A percentile compares a stretch with the other conserved stretches of the same genome.
Conservation (phyloP, 2,113 vertebrate genomes). For the Eolophus roseicapilla region DNA sequence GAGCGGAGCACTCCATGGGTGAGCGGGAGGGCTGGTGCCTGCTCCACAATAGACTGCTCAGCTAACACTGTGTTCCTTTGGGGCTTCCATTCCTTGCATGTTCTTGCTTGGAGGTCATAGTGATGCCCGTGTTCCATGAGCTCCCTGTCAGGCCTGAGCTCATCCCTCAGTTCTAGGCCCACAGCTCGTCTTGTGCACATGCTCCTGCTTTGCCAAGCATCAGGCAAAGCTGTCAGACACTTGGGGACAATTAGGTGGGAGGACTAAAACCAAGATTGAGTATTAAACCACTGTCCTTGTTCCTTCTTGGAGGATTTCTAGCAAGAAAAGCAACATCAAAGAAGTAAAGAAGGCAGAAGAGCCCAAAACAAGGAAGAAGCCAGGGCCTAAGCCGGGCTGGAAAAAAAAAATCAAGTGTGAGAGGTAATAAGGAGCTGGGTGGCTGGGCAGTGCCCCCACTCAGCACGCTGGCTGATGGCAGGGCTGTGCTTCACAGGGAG, state of each 20-base stretch:
- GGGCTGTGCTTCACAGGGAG: conserved; percentile 78
- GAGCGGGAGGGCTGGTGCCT: neutral
- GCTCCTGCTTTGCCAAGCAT: neutral
- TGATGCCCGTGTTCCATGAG: rapidly evolving
- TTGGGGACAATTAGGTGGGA: neutral
- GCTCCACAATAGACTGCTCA: neutral
- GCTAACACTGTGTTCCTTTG: neutral
- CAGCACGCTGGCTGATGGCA: neutral
- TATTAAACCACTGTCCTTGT: neutral
- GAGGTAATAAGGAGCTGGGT: conserved; percentile 66
- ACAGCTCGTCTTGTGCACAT: rapidly evolving
- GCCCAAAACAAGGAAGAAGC: conserved; percentile 88
- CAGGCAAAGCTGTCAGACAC: rapidly evolving
- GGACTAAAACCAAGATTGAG: neutral
- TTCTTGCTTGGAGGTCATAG: neutral
- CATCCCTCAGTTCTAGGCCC: neutral
- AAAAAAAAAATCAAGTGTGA: conserved; percentile 91
- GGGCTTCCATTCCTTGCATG: neutral
- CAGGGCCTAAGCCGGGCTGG: conserved; percentile 95
- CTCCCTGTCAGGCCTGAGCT: neutral
- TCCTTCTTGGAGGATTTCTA: conserved; percentile 38
- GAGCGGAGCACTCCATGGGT: neutral
- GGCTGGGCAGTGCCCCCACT: rapidly evolving
- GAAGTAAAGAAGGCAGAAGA: conserved; percentile 73
- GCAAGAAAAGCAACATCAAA: conserved; percentile 73